Base-by-base conservation (phyloP, 2,888 invertebrate genomes). In the Euzophera pinguis region DNA sequence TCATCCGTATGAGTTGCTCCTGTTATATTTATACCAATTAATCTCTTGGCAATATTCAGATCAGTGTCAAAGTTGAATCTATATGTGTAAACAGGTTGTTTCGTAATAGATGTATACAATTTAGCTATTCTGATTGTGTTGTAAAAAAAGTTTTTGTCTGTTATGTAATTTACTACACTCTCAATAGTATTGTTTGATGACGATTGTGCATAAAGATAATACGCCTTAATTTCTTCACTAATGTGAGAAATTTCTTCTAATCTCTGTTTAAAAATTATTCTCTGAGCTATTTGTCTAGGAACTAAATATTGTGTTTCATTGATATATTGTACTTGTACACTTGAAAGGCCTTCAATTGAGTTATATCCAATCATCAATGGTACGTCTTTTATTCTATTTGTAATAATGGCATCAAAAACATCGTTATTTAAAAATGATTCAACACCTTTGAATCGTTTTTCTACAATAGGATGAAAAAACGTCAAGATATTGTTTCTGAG, bases 321-420 rank as follows among this genome's bases (percentile, higher is more conserved):
- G 7, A 9, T 32, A 9, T 32, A 7, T 32, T 59, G 27, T 72
- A 73, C 9, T 60, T 61, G 10, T 29, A 65, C 49, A 3, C 70
- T 12, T 1, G 75, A 22, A 22, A 22, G 10, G 1, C 73, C 89
- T 65, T 89, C 89, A 48, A 75, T 71, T 17, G 62, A 67, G 38
- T 75, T 83, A 5, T 61, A 53, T 0, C 88, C 88, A 16, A 85
- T 66, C 4, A 89, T 81, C 60, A 82, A 60, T 0, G 89, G 89
- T 1, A 88, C 78, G 66, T 81, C 83, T 37, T 78, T 76, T 29
- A 74, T 82, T 8, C 73, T 64, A 1, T 85, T 84, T 58, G 63
- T 71, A 1, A 58, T 54, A 0, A 86, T 56, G 3, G 77, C 55
- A 37, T 79, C 72, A 41, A 71, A 68, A 2, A 88, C 84, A 12